Percentiles rank a stretch among this genome's conserved stretches.
Evolutionary conservation across 2,888 invertebrate genomes (phyloP).

Genomic region (Nebria salina): DNA sequence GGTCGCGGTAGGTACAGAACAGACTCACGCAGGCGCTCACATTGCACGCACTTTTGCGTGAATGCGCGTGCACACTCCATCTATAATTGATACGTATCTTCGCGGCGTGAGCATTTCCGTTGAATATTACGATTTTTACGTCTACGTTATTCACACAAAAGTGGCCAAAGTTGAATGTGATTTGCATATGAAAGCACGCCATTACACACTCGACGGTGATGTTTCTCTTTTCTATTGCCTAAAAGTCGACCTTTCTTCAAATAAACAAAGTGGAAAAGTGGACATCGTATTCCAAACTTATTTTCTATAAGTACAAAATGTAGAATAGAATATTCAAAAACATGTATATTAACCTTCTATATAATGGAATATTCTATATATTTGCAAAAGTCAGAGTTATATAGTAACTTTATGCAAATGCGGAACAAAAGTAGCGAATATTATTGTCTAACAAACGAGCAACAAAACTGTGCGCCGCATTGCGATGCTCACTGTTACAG

Average conservation of each 20-base stretch:
- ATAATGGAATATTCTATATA: no score
- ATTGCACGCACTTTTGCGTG: background rate
- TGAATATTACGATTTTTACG: slow-evolving; percentile 8
- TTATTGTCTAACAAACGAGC: background rate
- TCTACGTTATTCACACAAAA: slow-evolving; percentile 4
- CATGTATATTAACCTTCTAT: no score
- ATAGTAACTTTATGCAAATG: background rate
- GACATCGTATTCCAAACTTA: background rate
- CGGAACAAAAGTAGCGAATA: background rate
- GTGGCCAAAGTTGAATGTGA: background rate
- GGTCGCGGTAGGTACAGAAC: slow-evolving; percentile 1
- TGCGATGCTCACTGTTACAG: background rate
- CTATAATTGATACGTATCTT: slow-evolving; percentile 11
- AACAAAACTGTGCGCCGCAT: background rate
- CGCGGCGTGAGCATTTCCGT: slow-evolving; percentile 5
- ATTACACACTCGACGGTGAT: background rate
- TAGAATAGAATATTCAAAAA: no score
- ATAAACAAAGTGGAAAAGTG: slow-evolving; percentile 2
- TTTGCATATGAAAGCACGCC: slow-evolving; percentile 8
- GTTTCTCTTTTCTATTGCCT: background rate
- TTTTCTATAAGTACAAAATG: no score
- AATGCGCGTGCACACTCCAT: slow-evolving; percentile 4
- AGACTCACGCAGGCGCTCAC: background rate
- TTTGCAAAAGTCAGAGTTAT: no score
- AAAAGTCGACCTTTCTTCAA: background rate